Base-by-base conservation (phyloP, 53 echinoderm and acorn worm species). In the Mesocentrotus franciscanus region DNA sequence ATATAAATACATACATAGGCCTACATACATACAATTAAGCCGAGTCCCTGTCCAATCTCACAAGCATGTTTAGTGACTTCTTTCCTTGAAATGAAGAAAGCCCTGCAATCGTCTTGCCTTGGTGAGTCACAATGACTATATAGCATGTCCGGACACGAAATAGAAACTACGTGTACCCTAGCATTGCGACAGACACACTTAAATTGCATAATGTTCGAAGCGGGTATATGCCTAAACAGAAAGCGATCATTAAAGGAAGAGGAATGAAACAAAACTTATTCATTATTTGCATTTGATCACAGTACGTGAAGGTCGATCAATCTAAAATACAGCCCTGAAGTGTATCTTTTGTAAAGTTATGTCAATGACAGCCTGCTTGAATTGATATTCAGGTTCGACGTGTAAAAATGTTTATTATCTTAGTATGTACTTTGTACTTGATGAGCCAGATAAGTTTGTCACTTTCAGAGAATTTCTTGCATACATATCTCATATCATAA, bases 71-170 rank as follows among this genome's bases (percentile, higher is more conserved):
- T 18, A 74, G 74, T 9, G 74, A 30, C 32, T 29, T 74, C 74
- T 74, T 74, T 11, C 11, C 0, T 13, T 29, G 32, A 32, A 74
- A 30, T 30, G 27, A 18, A 10, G 30, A 81, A 42, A 36, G 42
- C 36, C 42, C 42, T 42, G 18, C 76, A 76, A 33, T 13, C 76
- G 76, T 76, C 76, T 76, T 76, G 16, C 3, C 13, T 0, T 81
- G 36, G 42, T 42, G 81, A 81, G 36, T 81, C 32, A 76, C 68
- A 29, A 32, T 74, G 33, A 32, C 24, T 85, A 55, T 85, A 55
- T 58, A 27, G 59, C 90, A 90, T 60, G 90, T 60, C 90, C 16
- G 60, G 60, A 90, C 90, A 90, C 90, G 90, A 90, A 90, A 90
- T 60, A 60, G 30, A 90, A 90, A 60, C 14, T 27, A 60, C 90